A percentile compares a stretch with the other conserved stretches of the same genome.
Conservation (phyloP, 2,888 invertebrate genomes). For the Torymus auratus region DNA sequence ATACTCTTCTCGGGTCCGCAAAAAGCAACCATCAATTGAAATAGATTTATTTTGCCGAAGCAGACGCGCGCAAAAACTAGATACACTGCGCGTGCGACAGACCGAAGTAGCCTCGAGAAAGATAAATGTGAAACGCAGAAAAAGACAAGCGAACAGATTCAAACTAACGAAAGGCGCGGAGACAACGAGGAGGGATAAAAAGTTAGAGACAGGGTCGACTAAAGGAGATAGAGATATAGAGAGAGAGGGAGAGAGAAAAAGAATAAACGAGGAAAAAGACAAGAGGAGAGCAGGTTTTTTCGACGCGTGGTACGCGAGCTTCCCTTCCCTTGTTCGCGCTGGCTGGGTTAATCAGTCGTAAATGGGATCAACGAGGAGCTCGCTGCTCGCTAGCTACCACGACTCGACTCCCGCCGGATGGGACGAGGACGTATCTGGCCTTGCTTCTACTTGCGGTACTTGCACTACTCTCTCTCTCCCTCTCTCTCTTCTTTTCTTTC, state of each 20-base stretch:
- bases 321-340: constrained; percentile 12
- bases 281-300: background rate
- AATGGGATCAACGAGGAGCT: constrained; percentile 59
- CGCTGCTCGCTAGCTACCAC: background rate
- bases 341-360: constrained; percentile 64
- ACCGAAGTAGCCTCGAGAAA: background rate
- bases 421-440: constrained; percentile 47
- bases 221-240: constrained; percentile 8
- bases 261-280: constrained; percentile 4
- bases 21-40: too few species aligned
- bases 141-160: constrained; percentile 37
- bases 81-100: background rate
- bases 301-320: constrained; percentile 33
- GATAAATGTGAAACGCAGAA: constrained; percentile 8
- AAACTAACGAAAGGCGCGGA: constrained; percentile 3
- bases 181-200: background rate
- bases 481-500: background rate
- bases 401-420: constrained; percentile 16
- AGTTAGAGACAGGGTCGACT: background rate
- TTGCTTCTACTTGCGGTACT: background rate
- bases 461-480: background rate
- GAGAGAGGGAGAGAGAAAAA: background rate
- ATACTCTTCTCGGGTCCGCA: too few species aligned
- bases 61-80: background rate
- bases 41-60: background rate